Evolutionary conservation across 2,888 invertebrate species (phyloP).

Genomic region (Habroteleia sp.): DNA sequence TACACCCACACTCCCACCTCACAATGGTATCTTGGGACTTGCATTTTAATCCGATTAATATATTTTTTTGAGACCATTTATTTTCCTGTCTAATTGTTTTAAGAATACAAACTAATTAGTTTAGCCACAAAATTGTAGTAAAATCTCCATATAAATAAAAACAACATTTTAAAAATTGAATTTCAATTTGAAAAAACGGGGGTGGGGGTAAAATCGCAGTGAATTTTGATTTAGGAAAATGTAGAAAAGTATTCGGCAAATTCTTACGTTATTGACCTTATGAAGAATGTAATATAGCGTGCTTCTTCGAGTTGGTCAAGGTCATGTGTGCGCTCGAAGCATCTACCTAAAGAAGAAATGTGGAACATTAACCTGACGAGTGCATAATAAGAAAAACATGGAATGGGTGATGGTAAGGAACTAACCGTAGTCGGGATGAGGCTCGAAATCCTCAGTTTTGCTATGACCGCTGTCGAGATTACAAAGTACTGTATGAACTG

Average conservation of each 20-base stretch:
- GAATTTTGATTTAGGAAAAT: not conserved
- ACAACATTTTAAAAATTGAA: too few species aligned
- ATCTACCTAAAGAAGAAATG: constrained; percentile 58
- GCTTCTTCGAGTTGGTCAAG: constrained; percentile 64
- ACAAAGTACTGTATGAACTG: constrained; percentile 59
- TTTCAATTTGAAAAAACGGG: too few species aligned
- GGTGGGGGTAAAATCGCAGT: too few species aligned
- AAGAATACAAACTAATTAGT: too few species aligned
- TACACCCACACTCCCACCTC: constrained; percentile 20
- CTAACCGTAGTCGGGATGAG: constrained; percentile 55
- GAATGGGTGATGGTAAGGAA: constrained; percentile 60
- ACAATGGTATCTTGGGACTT: not conserved
- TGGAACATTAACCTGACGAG: constrained; percentile 65
- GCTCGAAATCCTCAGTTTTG: constrained; percentile 77
- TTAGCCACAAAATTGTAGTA: too few species aligned
- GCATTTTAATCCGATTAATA: not conserved
- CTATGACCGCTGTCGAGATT: constrained; percentile 75
- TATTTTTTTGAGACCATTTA: too few species aligned
- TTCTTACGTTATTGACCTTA: constrained; percentile 57
- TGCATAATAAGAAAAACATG: constrained; percentile 56
- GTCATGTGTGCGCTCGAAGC: constrained; percentile 58
- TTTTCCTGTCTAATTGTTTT: too few species aligned
- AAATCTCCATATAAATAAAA: too few species aligned
- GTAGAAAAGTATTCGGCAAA: not conserved
- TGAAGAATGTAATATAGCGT: constrained; percentile 47